phyloP scores from a whole-genome alignment of 1,140 invertebrate species.

The Leptoteleia sp. region DNA sequence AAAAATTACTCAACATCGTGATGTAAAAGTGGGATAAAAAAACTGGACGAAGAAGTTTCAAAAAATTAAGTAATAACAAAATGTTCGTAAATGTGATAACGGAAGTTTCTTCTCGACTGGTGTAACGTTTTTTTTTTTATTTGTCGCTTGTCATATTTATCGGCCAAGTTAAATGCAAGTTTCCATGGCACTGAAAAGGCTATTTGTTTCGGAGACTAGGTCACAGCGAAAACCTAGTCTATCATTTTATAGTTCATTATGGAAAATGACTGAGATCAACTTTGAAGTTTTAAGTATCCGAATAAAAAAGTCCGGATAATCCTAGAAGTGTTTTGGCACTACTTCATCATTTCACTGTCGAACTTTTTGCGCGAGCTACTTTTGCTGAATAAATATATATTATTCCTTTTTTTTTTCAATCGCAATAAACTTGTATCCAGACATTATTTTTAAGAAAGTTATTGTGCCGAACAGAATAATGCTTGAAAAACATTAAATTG shows the following conservation, averaged over 20 bases:
- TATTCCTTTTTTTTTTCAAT: slow-evolving; percentile 12
- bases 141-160: slow-evolving; percentile 43
- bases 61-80: slow-evolving; percentile 27
- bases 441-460: slow-evolving; percentile 15
- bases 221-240: slow-evolving; percentile 48
- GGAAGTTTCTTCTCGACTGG: slow-evolving; percentile 15
- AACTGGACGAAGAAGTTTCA: neutral
- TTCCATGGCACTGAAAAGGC: slow-evolving; percentile 6
- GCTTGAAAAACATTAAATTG: neutral
- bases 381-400: slow-evolving; percentile 25
- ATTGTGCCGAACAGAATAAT: neutral
- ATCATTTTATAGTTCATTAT: slow-evolving; percentile 46
- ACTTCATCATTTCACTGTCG: slow-evolving; percentile 23
- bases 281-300: slow-evolving; percentile 30
- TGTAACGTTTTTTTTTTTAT: slow-evolving; percentile 16
- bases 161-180: slow-evolving; percentile 29
- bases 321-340: slow-evolving; percentile 14
- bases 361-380: slow-evolving; percentile 13
- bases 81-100: slow-evolving; percentile 29
- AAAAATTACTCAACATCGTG: slow-evolving; percentile 14
- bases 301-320: slow-evolving; percentile 46
- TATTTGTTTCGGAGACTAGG: slow-evolving; percentile 43
- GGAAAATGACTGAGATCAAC: slow-evolving; percentile 19
- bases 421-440: slow-evolving; percentile 3
- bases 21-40: slow-evolving; percentile 9